Conservation (phyloP, 2,113 vertebrate genomes). For the Dromaius novaehollandiae region DNA sequence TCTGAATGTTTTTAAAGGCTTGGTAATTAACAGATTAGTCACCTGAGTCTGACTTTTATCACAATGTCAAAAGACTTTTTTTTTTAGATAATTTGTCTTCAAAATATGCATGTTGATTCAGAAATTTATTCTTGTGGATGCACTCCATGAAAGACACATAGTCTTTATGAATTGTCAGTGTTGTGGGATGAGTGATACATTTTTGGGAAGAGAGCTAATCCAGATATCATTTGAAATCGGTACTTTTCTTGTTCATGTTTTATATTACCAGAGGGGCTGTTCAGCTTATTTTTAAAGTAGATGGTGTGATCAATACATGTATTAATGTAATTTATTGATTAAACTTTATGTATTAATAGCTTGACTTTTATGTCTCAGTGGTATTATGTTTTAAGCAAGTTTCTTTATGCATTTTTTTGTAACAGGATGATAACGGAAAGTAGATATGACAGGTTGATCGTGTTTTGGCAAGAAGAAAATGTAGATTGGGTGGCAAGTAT, state of each 20-base stretch:
- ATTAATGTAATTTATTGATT: slow-evolving; percentile 51
- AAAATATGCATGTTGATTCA: neutral
- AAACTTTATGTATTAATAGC: slow-evolving; percentile 8
- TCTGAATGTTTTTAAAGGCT: neutral
- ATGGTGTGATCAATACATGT: neutral
- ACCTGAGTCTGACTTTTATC: neutral
- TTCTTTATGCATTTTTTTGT: slow-evolving; percentile 26
- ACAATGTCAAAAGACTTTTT: neutral
- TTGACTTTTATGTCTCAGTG: neutral
- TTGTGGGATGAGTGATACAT: neutral
- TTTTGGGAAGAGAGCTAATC: neutral
- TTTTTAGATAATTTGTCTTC: slow-evolving; percentile 9
- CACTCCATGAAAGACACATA: neutral
- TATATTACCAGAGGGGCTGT: slow-evolving; percentile 1
- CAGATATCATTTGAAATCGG: neutral
- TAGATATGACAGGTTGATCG: slow-evolving; percentile 27
- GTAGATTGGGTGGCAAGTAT: slow-evolving; percentile 28
- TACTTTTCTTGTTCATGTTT: neutral
- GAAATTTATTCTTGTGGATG: neutral
- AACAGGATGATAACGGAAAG: slow-evolving; percentile 51
- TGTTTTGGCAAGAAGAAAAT: slow-evolving; percentile 54
- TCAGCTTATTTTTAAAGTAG: slow-evolving; percentile 11
- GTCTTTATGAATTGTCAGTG: neutral
- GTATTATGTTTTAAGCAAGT: neutral
- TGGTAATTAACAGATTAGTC: neutral